A percentile compares a stretch with the other conserved stretches of the same genome.
Evolutionary conservation across 2,797 vertebrate genomes (phyloP).

Genomic region (Enteromius fasciolatus): DNA sequence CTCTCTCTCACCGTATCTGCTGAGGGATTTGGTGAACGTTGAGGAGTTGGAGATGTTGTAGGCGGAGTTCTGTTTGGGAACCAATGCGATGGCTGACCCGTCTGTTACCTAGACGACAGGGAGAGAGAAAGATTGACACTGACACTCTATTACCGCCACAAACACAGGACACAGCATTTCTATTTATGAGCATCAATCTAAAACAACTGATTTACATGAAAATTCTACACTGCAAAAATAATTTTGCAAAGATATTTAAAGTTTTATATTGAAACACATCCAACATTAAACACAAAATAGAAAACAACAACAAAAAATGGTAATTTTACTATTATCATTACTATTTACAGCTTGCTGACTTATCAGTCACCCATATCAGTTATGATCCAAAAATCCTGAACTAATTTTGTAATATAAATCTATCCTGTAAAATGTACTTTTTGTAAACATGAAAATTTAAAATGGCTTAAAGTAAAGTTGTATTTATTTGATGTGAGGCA

Average conservation of each 20-base stretch:
- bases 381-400: neutral
- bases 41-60: conserved; percentile 99
- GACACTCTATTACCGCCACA: neutral
- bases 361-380: neutral
- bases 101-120: conserved; percentile 86
- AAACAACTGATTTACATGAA: neutral
- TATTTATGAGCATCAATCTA: neutral
- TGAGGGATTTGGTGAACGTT: conserved; percentile 98
- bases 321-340: neutral
- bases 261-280: neutral
- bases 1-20: conserved; percentile 92
- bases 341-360: too few species aligned
- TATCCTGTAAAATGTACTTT: neutral
- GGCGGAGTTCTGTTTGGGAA: conserved; percentile 98
- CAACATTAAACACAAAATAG: neutral
- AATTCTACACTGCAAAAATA: neutral
- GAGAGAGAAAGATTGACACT: conserved; percentile 8
- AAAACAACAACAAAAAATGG: neutral
- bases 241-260: neutral
- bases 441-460: neutral
- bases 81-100: conserved; percentile 93
- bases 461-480: neutral
- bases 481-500: too few species aligned
- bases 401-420: neutral
- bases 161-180: neutral